Evolutionary conservation across 2,113 vertebrate genomes (phyloP).

Genomic region (Craseonycteris thonglongyai): DNA sequence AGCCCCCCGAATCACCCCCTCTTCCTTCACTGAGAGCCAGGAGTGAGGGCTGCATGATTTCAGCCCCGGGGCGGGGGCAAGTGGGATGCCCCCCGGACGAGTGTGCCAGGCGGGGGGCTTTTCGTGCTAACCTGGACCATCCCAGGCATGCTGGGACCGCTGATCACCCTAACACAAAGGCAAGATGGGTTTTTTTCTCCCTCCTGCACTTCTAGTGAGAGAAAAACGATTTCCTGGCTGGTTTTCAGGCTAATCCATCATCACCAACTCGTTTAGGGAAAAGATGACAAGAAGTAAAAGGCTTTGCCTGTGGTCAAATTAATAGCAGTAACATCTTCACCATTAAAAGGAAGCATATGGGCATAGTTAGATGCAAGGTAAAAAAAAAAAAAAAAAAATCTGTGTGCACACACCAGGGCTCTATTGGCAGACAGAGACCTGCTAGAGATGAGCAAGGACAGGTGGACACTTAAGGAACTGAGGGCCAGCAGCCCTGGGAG

Average conservation of each 20-base stretch:
- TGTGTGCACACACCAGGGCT: not conserved
- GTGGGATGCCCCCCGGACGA: not conserved
- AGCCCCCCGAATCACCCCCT: too few species aligned
- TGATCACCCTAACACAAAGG: not conserved
- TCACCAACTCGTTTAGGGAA: not conserved
- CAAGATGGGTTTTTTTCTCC: not conserved
- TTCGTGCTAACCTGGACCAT: not conserved
- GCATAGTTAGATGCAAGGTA: not conserved
- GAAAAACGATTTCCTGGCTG: not conserved
- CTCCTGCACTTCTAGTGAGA: not conserved
- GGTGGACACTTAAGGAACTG: not conserved
- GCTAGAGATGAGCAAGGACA: accelerated
- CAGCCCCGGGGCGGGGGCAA: too few species aligned
- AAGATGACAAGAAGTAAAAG: not conserved
- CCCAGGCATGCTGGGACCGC: accelerated
- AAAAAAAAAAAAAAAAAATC: not conserved
- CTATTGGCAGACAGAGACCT: not conserved
- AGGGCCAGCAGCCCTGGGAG: not conserved
- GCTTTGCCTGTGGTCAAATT: not conserved
- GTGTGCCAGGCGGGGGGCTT: not conserved
- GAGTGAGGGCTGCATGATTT: not conserved
- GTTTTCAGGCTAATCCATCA: not conserved
- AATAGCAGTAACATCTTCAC: not conserved
- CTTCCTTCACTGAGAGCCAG: not conserved
- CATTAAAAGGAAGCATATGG: not conserved